A percentile compares a stretch with the other conserved stretches of the same genome.
Evolutionary conservation across 2,888 invertebrate genomes (phyloP).

Genomic region (Phengaris alcon): DNA sequence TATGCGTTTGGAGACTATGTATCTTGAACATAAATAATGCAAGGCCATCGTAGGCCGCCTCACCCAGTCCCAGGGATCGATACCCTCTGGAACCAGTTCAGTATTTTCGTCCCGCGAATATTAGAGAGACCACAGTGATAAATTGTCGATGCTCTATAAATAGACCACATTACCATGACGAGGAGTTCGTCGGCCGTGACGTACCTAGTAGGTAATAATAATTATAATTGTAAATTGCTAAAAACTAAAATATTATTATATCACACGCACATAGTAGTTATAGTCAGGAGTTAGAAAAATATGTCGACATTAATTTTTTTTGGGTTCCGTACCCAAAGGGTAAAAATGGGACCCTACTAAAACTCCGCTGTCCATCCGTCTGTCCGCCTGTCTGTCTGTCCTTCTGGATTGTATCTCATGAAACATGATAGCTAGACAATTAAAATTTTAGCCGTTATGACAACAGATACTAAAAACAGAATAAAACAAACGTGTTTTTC

Average conservation of each 20-base stretch:
- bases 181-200: constrained; percentile 9
- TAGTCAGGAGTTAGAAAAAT: too few species aligned
- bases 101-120: constrained; percentile 42
- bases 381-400: too few species aligned
- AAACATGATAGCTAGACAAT: too few species aligned
- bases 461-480: too few species aligned
- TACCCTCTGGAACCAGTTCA: constrained; percentile 44
- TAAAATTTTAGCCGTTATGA: too few species aligned
- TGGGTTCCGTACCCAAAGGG: too few species aligned
- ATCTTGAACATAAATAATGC: constrained; percentile 38
- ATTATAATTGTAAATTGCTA: neutral
- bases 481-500: too few species aligned
- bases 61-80: constrained; percentile 41
- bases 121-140: constrained; percentile 33
- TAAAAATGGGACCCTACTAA: too few species aligned
- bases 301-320: too few species aligned
- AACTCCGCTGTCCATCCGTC: too few species aligned
- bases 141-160: constrained; percentile 33
- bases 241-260: neutral
- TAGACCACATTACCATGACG: constrained; percentile 21
- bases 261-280: neutral
- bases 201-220: neutral
- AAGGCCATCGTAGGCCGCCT: constrained; percentile 60
- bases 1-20: neutral
- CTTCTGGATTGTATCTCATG: too few species aligned